Evolutionary conservation across 2,797 vertebrate genomes (phyloP).

Genomic region (Triplophysa bombifrons): DNA sequence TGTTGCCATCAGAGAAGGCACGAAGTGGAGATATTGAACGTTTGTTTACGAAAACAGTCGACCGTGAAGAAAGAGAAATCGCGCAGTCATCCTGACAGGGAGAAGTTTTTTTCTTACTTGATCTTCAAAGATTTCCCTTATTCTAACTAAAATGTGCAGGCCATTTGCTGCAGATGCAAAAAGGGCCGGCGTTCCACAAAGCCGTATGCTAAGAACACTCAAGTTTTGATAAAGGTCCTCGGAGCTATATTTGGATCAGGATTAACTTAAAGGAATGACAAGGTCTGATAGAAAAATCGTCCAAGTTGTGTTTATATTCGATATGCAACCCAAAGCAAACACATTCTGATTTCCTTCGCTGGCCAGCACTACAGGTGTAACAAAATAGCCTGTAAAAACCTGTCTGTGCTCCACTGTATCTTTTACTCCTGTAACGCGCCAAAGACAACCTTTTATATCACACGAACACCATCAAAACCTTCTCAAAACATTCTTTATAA

Average conservation of each 20-base stretch:
- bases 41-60: slow-evolving; percentile 3
- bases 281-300: slow-evolving; percentile 7
- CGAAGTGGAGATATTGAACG: slow-evolving; percentile 12
- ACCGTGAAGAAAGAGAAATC: not conserved
- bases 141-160: not conserved
- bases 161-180: not conserved
- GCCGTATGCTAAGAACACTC: not conserved
- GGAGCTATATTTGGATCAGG: not conserved
- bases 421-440: not conserved
- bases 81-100: not conserved
- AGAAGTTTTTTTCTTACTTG: not conserved
- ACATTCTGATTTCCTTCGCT: not conserved
- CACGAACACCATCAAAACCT: not conserved
- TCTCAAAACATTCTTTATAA: slow-evolving; percentile 7
- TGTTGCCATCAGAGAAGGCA: slow-evolving; percentile 37
- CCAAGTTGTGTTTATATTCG: not conserved
- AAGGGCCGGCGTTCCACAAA: not conserved
- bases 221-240: not conserved
- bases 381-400: not conserved
- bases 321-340: not conserved
- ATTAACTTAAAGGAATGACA: slow-evolving; percentile 41
- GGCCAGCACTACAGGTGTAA: not conserved
- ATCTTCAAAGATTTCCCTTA: slow-evolving; percentile 3
- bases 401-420: not conserved
- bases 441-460: not conserved